A percentile compares a stretch with the other conserved stretches of the same genome.
phyloP scores from a whole-genome alignment of 2,888 invertebrate genomes.

The Melinopterus prodromus region DNA sequence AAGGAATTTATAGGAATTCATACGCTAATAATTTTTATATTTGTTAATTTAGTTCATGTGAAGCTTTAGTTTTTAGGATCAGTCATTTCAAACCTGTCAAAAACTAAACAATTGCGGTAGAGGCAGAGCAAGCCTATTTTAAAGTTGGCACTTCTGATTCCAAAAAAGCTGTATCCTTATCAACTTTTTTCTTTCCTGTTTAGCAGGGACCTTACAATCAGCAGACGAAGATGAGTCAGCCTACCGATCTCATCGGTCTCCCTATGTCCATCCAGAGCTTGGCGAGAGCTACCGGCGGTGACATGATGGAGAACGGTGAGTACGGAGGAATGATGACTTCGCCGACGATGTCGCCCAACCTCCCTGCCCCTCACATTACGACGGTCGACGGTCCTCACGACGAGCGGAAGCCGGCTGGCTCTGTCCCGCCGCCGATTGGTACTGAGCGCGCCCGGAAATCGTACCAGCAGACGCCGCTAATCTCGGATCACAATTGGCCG shows the following conservation, averaged over 20 bases:
- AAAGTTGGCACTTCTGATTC: too few species aligned
- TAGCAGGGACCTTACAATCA: conserved; percentile 51
- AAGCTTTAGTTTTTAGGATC: too few species aligned
- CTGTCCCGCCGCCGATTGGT: conserved; percentile 72
- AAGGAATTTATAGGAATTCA: too few species aligned
- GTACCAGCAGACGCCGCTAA: conserved; percentile 46
- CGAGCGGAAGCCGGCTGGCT: conserved; percentile 60
- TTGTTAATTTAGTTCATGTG: too few species aligned
- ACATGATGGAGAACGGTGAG: conserved; percentile 58
- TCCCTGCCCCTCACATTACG: conserved; percentile 34
- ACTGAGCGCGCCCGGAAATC: conserved; percentile 81
- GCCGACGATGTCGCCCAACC: conserved; percentile 59
- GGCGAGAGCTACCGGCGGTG: conserved; percentile 54
- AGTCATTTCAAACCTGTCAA: too few species aligned
- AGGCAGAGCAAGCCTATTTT: too few species aligned
- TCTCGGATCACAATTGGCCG: conserved; percentile 43
- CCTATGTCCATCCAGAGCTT: conserved; percentile 55
- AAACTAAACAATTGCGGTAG: too few species aligned
- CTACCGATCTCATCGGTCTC: conserved; percentile 56
- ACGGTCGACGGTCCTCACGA: conserved; percentile 54
- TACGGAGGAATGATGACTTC: conserved; percentile 62
- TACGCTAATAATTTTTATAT: too few species aligned
- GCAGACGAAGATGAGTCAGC: conserved; percentile 47
- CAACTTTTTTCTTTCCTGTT: too few species aligned
- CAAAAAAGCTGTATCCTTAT: too few species aligned